Evolutionary conservation across 2,797 vertebrate species (phyloP).

Genomic region (Pseudomugil gertrudae): DNA sequence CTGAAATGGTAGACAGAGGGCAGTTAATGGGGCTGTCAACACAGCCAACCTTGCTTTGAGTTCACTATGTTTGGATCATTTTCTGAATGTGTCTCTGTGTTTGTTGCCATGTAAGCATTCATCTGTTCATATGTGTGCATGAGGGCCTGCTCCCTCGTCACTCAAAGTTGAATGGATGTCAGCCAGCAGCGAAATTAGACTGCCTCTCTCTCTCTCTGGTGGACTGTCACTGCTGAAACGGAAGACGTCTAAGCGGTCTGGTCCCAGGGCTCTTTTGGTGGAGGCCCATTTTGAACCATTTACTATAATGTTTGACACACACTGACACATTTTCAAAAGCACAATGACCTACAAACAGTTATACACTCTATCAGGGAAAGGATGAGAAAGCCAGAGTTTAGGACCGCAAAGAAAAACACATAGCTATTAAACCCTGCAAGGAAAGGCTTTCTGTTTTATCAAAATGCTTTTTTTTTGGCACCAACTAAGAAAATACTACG

Average conservation of each 20-base stretch:
- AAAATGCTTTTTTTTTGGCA: slow-evolving; percentile 56
- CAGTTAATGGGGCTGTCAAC: slow-evolving; percentile 81
- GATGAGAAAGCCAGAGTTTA: slow-evolving; percentile 26
- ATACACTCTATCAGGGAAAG: slow-evolving; percentile 60
- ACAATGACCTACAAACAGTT: slow-evolving; percentile 74
- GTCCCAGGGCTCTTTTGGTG: slow-evolving; percentile 69
- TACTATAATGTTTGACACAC: slow-evolving; percentile 72
- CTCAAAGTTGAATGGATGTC: slow-evolving; percentile 71
- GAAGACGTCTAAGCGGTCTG: slow-evolving; percentile 66
- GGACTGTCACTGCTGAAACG: slow-evolving; percentile 72
- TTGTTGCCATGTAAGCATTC: slow-evolving; percentile 30
- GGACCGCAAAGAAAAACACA: slow-evolving; percentile 42
- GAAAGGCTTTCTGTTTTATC: slow-evolving; percentile 43
- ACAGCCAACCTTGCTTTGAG: slow-evolving; percentile 55
- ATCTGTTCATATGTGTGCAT: slow-evolving; percentile 34
- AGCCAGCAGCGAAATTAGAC: slow-evolving; percentile 82
- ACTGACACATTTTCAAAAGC: slow-evolving; percentile 78
- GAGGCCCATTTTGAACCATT: slow-evolving; percentile 70
- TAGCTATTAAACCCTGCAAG: slow-evolving; percentile 54
- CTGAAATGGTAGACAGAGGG: slow-evolving; percentile 68
- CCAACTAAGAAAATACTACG: slow-evolving; percentile 38
- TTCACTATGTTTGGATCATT: slow-evolving; percentile 63
- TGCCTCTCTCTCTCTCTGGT: slow-evolving; percentile 71
- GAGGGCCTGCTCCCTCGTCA: slow-evolving; percentile 69
- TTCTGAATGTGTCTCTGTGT: slow-evolving; percentile 32